Percentiles rank a stretch among this genome's conserved stretches.
phyloP scores from a whole-genome alignment of 2,797 vertebrate species.

The Phoebastria nigripes region DNA sequence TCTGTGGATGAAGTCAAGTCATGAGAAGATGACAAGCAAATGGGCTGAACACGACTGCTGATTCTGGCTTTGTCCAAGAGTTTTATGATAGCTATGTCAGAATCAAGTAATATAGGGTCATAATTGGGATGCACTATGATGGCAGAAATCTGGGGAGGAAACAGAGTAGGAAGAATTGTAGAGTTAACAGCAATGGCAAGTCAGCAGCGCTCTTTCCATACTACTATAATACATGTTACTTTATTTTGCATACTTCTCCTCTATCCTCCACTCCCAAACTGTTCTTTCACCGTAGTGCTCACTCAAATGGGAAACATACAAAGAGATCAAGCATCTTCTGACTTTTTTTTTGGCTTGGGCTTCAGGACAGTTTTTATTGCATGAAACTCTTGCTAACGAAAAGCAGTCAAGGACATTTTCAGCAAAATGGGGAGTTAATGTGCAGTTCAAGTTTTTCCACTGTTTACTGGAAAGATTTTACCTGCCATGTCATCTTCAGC shows the following conservation, averaged over 20 bases:
- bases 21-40: conserved; percentile 83
- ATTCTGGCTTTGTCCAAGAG: conserved; percentile 93
- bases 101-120: conserved; percentile 91
- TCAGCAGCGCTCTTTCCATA: background rate
- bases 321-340: background rate
- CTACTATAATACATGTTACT: background rate
- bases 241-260: background rate
- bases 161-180: background rate
- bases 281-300: background rate
- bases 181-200: background rate
- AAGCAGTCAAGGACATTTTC: background rate
- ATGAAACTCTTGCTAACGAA: background rate
- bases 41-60: conserved; percentile 86
- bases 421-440: background rate
- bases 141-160: conserved; percentile 83
- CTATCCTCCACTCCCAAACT: background rate
- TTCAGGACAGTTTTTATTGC: background rate
- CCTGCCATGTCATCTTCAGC: background rate
- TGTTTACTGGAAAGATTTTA: background rate
- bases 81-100: conserved; percentile 90
- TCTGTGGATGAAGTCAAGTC: conserved; percentile 68
- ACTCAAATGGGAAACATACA: background rate
- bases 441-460: background rate
- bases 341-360: background rate
- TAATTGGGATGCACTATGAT: conserved; percentile 90